Evolutionary conservation across 1,140 invertebrate genomes (phyloP).

Genomic region (Penaeus japonicus): DNA sequence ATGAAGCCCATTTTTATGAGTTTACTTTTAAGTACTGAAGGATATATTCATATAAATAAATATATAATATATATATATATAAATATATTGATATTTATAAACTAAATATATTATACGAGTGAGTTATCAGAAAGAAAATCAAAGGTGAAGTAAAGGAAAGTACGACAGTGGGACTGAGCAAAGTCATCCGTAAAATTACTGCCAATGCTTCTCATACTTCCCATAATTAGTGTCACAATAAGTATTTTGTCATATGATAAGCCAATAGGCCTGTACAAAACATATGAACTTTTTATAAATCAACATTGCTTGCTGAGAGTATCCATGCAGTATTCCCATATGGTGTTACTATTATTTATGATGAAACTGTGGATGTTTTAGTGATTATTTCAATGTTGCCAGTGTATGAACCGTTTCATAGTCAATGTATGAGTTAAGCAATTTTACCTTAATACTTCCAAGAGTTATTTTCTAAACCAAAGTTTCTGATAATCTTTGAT

Average conservation of each 20-base stretch:
- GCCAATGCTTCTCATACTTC: slow-evolving; percentile 42
- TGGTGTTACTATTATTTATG: slow-evolving; percentile 46
- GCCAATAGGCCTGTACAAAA: slow-evolving; percentile 53
- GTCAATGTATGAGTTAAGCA: slow-evolving; percentile 36
- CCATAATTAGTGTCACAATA: slow-evolving; percentile 44
- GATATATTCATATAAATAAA: slow-evolving; percentile 51
- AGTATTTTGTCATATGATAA: slow-evolving; percentile 52
- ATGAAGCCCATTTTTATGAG: slow-evolving; percentile 7
- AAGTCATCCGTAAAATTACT: slow-evolving; percentile 46
- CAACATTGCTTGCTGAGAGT: slow-evolving; percentile 43
- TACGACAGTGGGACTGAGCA: slow-evolving; percentile 17
- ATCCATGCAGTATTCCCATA: slow-evolving; percentile 36
- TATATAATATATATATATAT: slow-evolving; percentile 48
- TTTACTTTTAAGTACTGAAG: slow-evolving; percentile 23
- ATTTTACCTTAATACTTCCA: slow-evolving; percentile 31
- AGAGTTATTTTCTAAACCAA: slow-evolving; percentile 49
- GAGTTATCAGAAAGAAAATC: slow-evolving; percentile 46
- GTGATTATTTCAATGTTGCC: slow-evolving; percentile 45
- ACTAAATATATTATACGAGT: slow-evolving; percentile 49
- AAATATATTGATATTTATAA: slow-evolving; percentile 53
- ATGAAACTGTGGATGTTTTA: slow-evolving; percentile 29
- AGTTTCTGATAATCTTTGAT: slow-evolving; percentile 48
- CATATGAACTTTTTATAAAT: slow-evolving; percentile 45
- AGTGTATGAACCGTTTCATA: slow-evolving; percentile 47
- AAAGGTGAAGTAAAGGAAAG: slow-evolving; percentile 27